Evolutionary conservation across 2,797 vertebrate species (phyloP).

Genomic region (Mycteria americana): DNA sequence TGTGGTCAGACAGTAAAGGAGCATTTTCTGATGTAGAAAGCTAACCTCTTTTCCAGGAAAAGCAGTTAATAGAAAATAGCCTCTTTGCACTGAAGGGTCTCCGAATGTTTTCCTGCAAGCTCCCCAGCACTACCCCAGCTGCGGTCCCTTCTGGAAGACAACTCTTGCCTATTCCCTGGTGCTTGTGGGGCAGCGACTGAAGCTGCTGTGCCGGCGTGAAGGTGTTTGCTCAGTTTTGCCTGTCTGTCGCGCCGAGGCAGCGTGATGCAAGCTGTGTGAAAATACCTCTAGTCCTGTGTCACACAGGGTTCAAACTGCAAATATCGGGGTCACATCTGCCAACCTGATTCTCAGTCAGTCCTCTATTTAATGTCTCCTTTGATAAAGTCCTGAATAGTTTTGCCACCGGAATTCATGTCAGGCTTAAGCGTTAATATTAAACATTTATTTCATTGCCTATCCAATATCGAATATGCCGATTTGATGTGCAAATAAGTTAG

Average conservation of each 20-base stretch:
- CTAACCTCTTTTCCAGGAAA: not conserved
- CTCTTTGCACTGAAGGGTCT: not conserved
- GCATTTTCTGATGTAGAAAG: not conserved
- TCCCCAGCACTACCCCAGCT: not conserved
- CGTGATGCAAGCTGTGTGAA: not conserved
- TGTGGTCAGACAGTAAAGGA: not conserved
- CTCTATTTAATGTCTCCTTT: not conserved
- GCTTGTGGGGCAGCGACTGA: not conserved
- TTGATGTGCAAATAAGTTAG: not conserved
- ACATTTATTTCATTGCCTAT: not conserved
- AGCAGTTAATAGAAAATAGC: not conserved
- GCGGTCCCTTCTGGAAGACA: not conserved
- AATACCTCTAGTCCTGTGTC: not conserved
- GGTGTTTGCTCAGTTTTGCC: not conserved
- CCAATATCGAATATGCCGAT: not conserved
- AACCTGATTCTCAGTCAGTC: not conserved
- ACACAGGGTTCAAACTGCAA: not conserved
- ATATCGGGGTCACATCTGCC: not conserved
- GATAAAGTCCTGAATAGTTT: not conserved
- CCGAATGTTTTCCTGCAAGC: not conserved
- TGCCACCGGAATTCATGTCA: not conserved
- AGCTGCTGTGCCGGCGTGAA: not conserved
- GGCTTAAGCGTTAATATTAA: not conserved
- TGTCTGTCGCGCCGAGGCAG: not conserved
- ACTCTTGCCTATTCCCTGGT: not conserved